These are phyloP conservation scores for Brotula barbata DNA, from an alignment of 2,797 vertebrate genomes.

Conservation along the genomic window DNA sequence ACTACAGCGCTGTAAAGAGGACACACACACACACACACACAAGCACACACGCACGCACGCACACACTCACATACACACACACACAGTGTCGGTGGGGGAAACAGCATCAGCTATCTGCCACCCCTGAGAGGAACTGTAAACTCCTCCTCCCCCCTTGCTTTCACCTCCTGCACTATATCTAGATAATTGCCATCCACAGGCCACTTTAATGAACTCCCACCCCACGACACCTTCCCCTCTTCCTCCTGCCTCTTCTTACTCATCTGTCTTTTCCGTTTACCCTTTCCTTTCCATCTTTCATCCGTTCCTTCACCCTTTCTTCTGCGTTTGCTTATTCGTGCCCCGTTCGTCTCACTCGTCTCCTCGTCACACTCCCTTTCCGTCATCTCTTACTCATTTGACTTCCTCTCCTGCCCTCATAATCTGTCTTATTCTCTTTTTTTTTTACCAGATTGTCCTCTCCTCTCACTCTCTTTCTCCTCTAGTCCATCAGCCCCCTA, in stretches of 20 bases:
- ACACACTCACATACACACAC: background rate
- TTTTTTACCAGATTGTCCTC: background rate
- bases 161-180: constrained; percentile 23
- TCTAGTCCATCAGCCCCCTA: too few species aligned
- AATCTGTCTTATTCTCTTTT: constrained; percentile 1
- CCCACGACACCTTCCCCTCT: background rate
- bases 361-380: background rate
- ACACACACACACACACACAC: constrained; percentile 8
- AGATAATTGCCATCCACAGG: constrained; percentile 53
- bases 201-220: constrained; percentile 44
- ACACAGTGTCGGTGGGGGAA: constrained; percentile 20
- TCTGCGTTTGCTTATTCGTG: background rate
- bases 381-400: background rate
- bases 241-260: background rate
- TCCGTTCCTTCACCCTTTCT: constrained; percentile 2
- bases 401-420: constrained; percentile 10
- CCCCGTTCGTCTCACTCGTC: background rate
- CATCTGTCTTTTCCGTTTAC: constrained; percentile 23
- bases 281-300: constrained; percentile 11
- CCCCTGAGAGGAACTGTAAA: constrained; percentile 33
- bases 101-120: constrained; percentile 49
- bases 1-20: constrained; percentile 41
- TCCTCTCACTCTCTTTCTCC: background rate
- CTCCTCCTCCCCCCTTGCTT: constrained; percentile 24
- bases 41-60: background rate